These are phyloP conservation scores for Phrynocephalus guinanensis DNA, from an alignment of 2,797 vertebrate genomes.

Conservation along the genomic window DNA sequence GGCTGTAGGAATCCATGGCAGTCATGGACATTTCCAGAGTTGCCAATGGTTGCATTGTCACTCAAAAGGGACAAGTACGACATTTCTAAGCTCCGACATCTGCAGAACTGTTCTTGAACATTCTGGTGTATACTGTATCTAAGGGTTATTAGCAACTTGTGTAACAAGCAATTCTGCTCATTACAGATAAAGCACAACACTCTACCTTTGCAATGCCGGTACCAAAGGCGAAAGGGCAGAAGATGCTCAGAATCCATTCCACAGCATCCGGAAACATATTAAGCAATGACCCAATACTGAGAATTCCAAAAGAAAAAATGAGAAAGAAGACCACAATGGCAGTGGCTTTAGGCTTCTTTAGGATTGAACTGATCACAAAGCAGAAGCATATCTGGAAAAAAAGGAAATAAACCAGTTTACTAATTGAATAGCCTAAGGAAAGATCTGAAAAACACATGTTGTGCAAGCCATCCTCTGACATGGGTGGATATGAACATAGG, in stretches of 20 bases:
- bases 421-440: not conserved
- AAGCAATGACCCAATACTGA: slow-evolving; percentile 84
- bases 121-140: not conserved
- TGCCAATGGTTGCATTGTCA: not conserved
- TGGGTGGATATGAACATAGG: no score
- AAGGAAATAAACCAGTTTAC: not conserved
- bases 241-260: slow-evolving; percentile 83
- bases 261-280: slow-evolving; percentile 80
- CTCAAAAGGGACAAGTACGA: not conserved
- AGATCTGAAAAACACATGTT: no score
- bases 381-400: slow-evolving; percentile 86
- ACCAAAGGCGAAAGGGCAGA: slow-evolving; percentile 88
- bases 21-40: not conserved
- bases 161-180: not conserved
- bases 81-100: not conserved
- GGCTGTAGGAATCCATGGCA: not conserved
- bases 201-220: slow-evolving; percentile 85
- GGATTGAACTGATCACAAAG: slow-evolving; percentile 89
- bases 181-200: rapidly evolving
- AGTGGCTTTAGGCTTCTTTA: slow-evolving; percentile 87
- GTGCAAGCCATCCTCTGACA: no score
- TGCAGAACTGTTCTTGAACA: not conserved
- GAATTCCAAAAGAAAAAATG: slow-evolving; percentile 82
- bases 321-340: slow-evolving; percentile 83
- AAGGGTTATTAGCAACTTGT: not conserved